Evolutionary conservation across 2,797 vertebrate genomes (phyloP).

Genomic region (Protosalanx chinensis): DNA sequence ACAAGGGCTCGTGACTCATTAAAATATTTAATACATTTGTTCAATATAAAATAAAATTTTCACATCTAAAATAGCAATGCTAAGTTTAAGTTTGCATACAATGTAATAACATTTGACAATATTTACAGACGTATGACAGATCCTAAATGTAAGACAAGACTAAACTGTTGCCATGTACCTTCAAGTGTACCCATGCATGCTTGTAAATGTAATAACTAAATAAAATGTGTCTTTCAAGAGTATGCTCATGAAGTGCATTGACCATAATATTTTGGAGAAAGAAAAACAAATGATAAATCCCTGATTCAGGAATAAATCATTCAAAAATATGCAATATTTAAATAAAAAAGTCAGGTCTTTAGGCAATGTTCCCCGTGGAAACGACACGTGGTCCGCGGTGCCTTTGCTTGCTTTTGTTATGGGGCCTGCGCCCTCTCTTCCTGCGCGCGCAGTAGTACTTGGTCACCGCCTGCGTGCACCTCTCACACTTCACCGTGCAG

Average conservation of each 20-base stretch:
- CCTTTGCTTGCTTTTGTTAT: conserved; percentile 65
- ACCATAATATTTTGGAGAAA: background rate
- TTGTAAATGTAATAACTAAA: background rate
- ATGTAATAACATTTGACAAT: conserved; percentile 30
- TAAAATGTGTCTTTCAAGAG: background rate
- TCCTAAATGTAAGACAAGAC: background rate
- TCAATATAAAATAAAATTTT: conserved; percentile 62
- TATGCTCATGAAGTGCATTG: conserved; percentile 53
- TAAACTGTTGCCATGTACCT: background rate
- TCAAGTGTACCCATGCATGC: conserved; percentile 3
- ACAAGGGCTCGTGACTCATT: background rate
- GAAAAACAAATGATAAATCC: background rate
- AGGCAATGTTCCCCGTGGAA: background rate
- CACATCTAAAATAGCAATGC: conserved; percentile 34
- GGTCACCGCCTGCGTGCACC: conserved; percentile 80
- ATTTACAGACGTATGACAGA: conserved; percentile 13
- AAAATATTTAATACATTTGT: conserved; percentile 27
- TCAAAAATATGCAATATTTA: conserved; percentile 25
- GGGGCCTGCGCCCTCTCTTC: conserved; percentile 50
- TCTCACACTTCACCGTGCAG: conserved; percentile 90
- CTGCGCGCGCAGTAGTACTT: conserved; percentile 83
- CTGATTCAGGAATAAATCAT: conserved; percentile 23
- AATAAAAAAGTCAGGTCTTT: background rate
- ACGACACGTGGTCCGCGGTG: conserved; percentile 51
- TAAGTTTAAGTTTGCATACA: conserved; percentile 25